Evolutionary conservation across 1,140 invertebrate species (phyloP).

Genomic region (Lethrus apterus): DNA sequence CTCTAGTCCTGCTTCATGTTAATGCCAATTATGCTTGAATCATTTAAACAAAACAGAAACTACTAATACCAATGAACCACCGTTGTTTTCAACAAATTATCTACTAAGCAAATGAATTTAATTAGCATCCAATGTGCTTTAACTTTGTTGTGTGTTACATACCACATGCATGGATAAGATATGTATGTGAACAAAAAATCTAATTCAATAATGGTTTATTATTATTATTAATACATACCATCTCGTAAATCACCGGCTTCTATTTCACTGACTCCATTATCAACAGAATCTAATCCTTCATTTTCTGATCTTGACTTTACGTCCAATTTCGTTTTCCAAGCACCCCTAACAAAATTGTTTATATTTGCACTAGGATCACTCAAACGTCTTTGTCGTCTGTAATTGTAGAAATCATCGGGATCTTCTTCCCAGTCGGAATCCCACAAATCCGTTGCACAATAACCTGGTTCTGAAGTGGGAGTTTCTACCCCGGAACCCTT

Average conservation of each 20-base stretch:
- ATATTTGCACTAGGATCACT: slow-evolving; percentile 91
- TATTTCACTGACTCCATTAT: slow-evolving; percentile 79
- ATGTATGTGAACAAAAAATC: too few relatives aligned
- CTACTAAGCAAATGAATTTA: too few relatives aligned
- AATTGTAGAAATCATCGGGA: slow-evolving; percentile 75
- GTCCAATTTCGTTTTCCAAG: slow-evolving; percentile 60
- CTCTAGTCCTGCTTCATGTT: slow-evolving; percentile 28
- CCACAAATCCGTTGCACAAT: slow-evolving; percentile 76
- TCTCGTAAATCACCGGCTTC: slow-evolving; percentile 89
- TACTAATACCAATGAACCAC: too few relatives aligned
- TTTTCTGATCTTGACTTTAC: slow-evolving; percentile 84
- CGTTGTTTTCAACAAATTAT: too few relatives aligned
- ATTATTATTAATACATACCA: too few relatives aligned
- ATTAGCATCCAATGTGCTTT: too few relatives aligned
- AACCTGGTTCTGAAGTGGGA: slow-evolving; percentile 86
- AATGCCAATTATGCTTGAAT: background rate
- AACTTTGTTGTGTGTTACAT: too few relatives aligned
- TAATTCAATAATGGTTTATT: too few relatives aligned
- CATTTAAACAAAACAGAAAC: background rate
- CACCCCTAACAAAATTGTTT: slow-evolving; percentile 79
- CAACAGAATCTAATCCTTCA: slow-evolving; percentile 77
- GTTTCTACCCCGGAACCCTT: slow-evolving; percentile 89
- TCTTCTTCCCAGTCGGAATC: slow-evolving; percentile 81
- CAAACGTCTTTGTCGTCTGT: slow-evolving; percentile 71
- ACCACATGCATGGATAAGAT: too few relatives aligned